phyloP scores from a whole-genome alignment of 1,140 invertebrate genomes.

The Drosophila auraria region DNA sequence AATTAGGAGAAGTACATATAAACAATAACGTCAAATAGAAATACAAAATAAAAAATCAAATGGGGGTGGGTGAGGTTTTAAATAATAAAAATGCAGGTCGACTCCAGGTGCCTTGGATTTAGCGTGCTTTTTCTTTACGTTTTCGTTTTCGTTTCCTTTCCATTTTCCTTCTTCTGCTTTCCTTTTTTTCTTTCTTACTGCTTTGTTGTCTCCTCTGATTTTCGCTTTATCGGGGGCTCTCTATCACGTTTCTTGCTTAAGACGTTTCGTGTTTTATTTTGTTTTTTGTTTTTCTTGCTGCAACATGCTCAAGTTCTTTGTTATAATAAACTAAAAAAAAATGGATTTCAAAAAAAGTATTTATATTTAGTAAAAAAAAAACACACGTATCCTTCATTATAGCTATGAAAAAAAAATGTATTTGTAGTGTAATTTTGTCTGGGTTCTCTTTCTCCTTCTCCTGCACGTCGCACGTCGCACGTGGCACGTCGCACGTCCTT shows the following conservation, averaged over 20 bases:
- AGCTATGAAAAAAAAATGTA: constrained; percentile 51
- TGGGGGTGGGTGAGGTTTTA: neutral
- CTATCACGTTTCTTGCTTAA: constrained; percentile 54
- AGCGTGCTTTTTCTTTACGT: constrained; percentile 26
- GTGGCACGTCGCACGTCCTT: neutral
- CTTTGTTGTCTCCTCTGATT: constrained; percentile 33
- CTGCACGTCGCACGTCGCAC: neutral
- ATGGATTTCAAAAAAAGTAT: constrained; percentile 34
- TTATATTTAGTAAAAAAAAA: constrained; percentile 48
- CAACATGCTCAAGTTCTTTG: constrained; percentile 50
- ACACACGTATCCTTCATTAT: constrained; percentile 38
- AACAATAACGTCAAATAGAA: constrained; percentile 21
- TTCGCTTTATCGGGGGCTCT: constrained; percentile 38
- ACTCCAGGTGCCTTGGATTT: constrained; percentile 23
- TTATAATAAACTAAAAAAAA: constrained; percentile 53
- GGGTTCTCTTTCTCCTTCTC: constrained; percentile 40
- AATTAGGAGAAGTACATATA: constrained; percentile 2
- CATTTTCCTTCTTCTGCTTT: neutral
- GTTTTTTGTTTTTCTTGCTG: constrained; percentile 25
- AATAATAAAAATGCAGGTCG: constrained; percentile 1
- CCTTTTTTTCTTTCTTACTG: constrained; percentile 8
- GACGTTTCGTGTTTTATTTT: constrained; percentile 24
- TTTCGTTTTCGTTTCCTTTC: constrained; percentile 2
- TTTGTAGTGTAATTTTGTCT: constrained; percentile 45
- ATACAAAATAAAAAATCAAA: constrained; percentile 21